A percentile compares a stretch with the other conserved stretches of the same genome.
Conservation (phyloP, 2,797 vertebrate genomes). For the Buceros bicornis region DNA sequence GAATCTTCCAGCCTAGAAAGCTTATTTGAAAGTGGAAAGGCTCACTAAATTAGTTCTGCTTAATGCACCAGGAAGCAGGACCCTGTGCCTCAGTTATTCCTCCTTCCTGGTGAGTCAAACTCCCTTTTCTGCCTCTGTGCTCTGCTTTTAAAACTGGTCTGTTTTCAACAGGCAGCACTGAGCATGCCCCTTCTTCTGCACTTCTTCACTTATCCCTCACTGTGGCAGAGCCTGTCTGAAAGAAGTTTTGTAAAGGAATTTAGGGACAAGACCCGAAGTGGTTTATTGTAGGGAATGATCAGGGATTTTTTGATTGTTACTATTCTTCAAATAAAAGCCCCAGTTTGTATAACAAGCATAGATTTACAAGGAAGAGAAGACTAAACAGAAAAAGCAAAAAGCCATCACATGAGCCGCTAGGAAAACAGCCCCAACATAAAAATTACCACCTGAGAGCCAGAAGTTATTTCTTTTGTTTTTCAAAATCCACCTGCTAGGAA, state of each 20-base stretch:
- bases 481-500: not conserved
- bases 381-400: not conserved
- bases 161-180: not conserved
- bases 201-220: not conserved
- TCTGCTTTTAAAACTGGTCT: not conserved
- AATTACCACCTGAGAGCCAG: not conserved
- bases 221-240: not conserved
- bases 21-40: not conserved
- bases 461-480: not conserved
- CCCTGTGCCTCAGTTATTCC: not conserved
- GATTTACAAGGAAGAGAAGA: not conserved
- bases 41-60: not conserved
- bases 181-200: not conserved
- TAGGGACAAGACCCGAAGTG: not conserved
- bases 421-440: not conserved
- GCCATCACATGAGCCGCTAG: fast-evolving
- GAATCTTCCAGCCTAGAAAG: slow-evolving; percentile 4
- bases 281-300: not conserved
- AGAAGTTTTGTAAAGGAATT: not conserved
- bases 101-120: not conserved
- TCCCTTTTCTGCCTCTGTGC: not conserved
- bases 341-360: not conserved
- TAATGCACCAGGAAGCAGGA: not conserved
- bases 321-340: not conserved
- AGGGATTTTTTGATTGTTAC: not conserved